A percentile compares a stretch with the other conserved stretches of the same genome.
phyloP scores from a whole-genome alignment of 2,113 vertebrate species.

The Petroica traversi region DNA sequence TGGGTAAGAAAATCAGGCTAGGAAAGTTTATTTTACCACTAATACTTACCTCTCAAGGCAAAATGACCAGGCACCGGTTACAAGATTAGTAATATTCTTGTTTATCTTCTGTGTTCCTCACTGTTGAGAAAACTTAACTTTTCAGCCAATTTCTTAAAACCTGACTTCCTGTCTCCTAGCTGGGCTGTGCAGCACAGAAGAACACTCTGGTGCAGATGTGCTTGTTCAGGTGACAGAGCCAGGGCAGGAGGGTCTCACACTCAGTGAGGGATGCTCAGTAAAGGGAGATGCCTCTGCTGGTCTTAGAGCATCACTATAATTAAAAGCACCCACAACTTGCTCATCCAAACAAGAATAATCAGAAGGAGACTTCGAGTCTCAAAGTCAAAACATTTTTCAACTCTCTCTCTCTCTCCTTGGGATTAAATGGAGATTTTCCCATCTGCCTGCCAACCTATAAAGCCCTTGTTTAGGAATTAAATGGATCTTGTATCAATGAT shows the following conservation, averaged over 20 bases:
- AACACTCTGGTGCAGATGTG: background rate
- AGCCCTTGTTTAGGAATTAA: background rate
- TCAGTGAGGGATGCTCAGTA: background rate
- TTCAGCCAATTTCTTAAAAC: background rate
- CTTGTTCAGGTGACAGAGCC: background rate
- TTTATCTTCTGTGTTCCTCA: background rate
- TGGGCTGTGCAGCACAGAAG: background rate
- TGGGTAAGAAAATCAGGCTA: background rate
- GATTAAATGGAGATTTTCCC: background rate
- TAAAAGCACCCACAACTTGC: background rate
- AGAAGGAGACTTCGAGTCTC: background rate
- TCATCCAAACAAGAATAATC: background rate
- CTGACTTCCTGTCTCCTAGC: background rate
- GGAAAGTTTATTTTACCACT: background rate
- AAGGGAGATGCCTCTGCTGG: background rate
- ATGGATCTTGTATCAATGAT: background rate
- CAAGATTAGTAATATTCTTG: background rate
- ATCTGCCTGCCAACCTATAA: background rate
- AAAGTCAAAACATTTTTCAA: background rate
- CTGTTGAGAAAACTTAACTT: background rate
- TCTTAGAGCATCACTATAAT: conserved; percentile 4
- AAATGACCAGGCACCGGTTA: background rate
- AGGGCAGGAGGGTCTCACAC: background rate
- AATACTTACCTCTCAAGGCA: background rate
- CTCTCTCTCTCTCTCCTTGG: background rate